Conservation (phyloP, 2,797 vertebrate genomes). For the Gallinago nigripennis region DNA sequence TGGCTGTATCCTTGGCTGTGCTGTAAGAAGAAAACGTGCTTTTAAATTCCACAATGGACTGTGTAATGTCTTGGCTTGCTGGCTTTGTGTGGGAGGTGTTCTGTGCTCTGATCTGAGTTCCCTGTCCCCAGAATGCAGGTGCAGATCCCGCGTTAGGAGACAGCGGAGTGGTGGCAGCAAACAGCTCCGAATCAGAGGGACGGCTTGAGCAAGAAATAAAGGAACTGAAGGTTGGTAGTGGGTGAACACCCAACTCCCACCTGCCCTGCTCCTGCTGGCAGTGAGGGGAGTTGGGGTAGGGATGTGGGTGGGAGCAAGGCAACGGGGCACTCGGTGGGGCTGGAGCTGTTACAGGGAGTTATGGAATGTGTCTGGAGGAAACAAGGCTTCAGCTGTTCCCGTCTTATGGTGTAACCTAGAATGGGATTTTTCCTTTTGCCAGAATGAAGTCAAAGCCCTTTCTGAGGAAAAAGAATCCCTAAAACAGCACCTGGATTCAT, state of each 20-base stretch:
- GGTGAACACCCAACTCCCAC: background rate
- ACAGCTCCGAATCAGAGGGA: slow-evolving; percentile 79
- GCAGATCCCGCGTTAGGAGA: slow-evolving; percentile 39
- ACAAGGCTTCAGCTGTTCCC: background rate
- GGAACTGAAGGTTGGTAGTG: slow-evolving; percentile 85
- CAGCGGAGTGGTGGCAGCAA: slow-evolving; percentile 25
- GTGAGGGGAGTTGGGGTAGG: background rate
- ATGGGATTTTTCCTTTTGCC: background rate
- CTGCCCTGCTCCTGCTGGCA: background rate
- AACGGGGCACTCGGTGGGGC: accelerated
- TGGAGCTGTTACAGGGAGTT: background rate
- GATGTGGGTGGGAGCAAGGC: background rate
- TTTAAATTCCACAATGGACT: background rate
- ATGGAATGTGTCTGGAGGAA: background rate
- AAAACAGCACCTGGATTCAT: slow-evolving; percentile 88
- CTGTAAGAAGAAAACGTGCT: background rate
- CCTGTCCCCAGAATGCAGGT: slow-evolving; percentile 26
- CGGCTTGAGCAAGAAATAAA: slow-evolving; percentile 82
- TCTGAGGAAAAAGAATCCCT: slow-evolving; percentile 78
- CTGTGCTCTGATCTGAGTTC: background rate
- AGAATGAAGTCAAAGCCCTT: slow-evolving; percentile 83
- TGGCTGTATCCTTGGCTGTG: background rate
- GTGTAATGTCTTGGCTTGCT: background rate
- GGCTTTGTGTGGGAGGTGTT: background rate
- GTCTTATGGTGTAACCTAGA: background rate